phyloP scores from a whole-genome alignment of 2,888 invertebrate genomes.

The Tuberolachnus salignus region DNA sequence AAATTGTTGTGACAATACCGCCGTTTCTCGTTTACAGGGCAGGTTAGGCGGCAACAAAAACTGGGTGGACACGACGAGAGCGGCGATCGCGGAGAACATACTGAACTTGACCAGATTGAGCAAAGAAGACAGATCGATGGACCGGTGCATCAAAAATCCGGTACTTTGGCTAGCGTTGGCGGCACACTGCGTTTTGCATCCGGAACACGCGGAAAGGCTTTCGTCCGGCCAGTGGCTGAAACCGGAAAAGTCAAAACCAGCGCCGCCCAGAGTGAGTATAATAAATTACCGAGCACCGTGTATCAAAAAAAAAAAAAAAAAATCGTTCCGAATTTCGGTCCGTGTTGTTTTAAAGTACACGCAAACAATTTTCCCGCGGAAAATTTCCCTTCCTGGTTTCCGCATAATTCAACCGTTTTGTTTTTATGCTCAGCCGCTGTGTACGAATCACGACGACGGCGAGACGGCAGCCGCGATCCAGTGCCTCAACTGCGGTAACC shows the following conservation, averaged over 20 bases:
- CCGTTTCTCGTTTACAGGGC: slow-evolving; percentile 67
- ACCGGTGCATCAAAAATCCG: slow-evolving; percentile 80
- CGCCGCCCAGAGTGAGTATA: slow-evolving; percentile 61
- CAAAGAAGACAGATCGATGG: slow-evolving; percentile 76
- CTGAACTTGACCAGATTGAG: slow-evolving; percentile 80
- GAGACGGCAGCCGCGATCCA: slow-evolving; percentile 90
- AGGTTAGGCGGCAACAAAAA: slow-evolving; percentile 73
- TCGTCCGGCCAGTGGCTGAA: slow-evolving; percentile 82
- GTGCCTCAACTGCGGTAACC: slow-evolving; percentile 87
- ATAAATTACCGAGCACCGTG: too few species aligned
- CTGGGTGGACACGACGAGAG: slow-evolving; percentile 87
- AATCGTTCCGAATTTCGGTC: too few species aligned
- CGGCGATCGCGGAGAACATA: slow-evolving; percentile 85
- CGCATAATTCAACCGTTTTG: neutral
- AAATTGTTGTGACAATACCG: neutral
- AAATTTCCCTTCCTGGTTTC: too few species aligned
- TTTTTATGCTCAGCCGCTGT: slow-evolving; percentile 72
- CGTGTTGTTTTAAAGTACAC: neutral
- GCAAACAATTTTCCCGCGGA: too few species aligned
- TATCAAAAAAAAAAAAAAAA: too few species aligned
- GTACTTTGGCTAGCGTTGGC: slow-evolving; percentile 92
- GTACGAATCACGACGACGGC: slow-evolving; percentile 96
- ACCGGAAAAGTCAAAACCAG: slow-evolving; percentile 62
- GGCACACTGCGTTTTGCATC: slow-evolving; percentile 89
- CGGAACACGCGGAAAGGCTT: slow-evolving; percentile 83